Evolutionary conservation across 2,888 invertebrate species (phyloP), one percentile per base, ranked within the genome.

Genomic region (Hypena proboscidalis): DNA sequence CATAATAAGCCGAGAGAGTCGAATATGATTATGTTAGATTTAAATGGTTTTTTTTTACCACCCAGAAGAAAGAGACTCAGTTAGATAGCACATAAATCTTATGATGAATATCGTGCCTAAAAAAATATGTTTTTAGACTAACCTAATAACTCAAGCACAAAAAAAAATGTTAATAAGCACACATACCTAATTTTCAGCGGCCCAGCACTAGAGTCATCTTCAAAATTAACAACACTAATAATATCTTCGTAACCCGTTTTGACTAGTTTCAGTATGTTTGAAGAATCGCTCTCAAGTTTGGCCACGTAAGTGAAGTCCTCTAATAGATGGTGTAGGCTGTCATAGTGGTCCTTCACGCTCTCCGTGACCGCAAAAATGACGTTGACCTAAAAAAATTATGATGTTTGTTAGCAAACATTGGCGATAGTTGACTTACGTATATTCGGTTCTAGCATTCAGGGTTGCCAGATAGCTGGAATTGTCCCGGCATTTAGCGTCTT

Each of bases 281-380:
- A 94, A 19, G 97, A 97, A 85, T 98, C 95, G 22, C 93, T 93
- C 56, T 95, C 94, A 15, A 98, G 80, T 47, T 93, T 93, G 2
- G 96, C 97, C 0, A 97, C 95, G 61, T 94, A 95, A 0, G 96
- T 94, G 50, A 95, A 93, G 61, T 94, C 93, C 42, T 91, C 93
- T 53, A 98, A 92, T 11, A 96, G 88, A 17, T 92, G 84, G 36
- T 94, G 93, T 25, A 98, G 86, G 59, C 93, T 90, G 48, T 93
- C 89, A 80, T 97, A 97, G 35, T 95, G 94, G 4, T 81, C 70
- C 4, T 93, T 91, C 23, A 94, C 94, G 45, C 93, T 90, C 64
- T 93, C 92, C 0, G 96, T 97, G 0, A 97, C 96, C 0, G 97
- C 97, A 79, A 97, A 97, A 66, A 98, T 97, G 4, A 98, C 92